These are phyloP conservation scores for Aricia artaxerxes DNA, from an alignment of 2,888 invertebrate genomes.

Conservation along the genomic window DNA sequence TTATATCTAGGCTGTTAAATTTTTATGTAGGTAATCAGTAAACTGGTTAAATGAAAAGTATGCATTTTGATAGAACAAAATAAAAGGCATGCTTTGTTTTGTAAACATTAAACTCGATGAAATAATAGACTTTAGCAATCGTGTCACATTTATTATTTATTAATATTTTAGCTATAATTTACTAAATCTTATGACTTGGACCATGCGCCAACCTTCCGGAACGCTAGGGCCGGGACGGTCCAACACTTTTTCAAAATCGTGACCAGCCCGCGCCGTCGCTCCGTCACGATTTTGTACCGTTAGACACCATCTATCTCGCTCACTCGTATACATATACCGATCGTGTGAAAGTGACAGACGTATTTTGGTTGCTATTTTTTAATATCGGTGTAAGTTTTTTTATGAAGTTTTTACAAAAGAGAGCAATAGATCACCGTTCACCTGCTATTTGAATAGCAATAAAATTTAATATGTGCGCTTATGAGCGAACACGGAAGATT, in stretches of 20 bases:
- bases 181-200: slow-evolving; percentile 45
- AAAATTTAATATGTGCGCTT: slow-evolving; percentile 20
- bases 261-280: slow-evolving; percentile 66
- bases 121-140: not conserved
- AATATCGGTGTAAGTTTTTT: slow-evolving; percentile 11
- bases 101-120: not conserved
- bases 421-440: slow-evolving; percentile 25
- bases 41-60: no score
- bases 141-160: not conserved
- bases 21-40: no score
- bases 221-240: slow-evolving; percentile 60
- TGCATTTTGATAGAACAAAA: not conserved
- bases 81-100: not conserved
- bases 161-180: not conserved
- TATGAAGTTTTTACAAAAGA: slow-evolving; percentile 24
- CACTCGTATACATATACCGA: slow-evolving; percentile 48
- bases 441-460: slow-evolving; percentile 22
- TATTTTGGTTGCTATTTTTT: slow-evolving; percentile 32
- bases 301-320: slow-evolving; percentile 55
- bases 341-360: slow-evolving; percentile 53
- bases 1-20: not conserved
- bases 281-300: slow-evolving; percentile 76
- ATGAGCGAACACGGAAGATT: slow-evolving; percentile 21
- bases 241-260: slow-evolving; percentile 79
- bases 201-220: slow-evolving; percentile 54